These are phyloP conservation scores for Enteromius trimaculatus DNA, from an alignment of 2,797 vertebrate species.

Conservation along the genomic window DNA sequence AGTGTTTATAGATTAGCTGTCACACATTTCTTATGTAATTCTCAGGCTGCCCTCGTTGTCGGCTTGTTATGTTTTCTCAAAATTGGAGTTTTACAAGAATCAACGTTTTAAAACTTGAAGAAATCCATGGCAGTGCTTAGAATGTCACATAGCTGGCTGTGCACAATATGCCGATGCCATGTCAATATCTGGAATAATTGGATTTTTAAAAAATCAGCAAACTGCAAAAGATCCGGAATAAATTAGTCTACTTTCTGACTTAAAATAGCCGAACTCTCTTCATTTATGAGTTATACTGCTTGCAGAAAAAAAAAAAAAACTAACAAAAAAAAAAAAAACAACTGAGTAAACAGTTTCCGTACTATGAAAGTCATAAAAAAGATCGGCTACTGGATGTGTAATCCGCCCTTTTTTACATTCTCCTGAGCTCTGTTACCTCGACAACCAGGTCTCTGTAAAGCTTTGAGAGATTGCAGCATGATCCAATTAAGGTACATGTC, in stretches of 20 bases:
- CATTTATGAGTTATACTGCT: not conserved
- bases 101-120: slow-evolving; percentile 15
- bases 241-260: slow-evolving; percentile 5
- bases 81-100: slow-evolving; percentile 20
- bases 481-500: slow-evolving; percentile 66
- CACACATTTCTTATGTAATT: slow-evolving; percentile 17
- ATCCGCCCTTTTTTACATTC: slow-evolving; percentile 51
- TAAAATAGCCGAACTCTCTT: slow-evolving; percentile 11
- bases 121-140: not conserved
- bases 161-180: not conserved
- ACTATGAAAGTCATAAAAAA: slow-evolving; percentile 16
- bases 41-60: not conserved
- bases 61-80: slow-evolving; percentile 3
- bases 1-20: slow-evolving; percentile 25
- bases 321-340: not conserved
- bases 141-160: slow-evolving; percentile 11
- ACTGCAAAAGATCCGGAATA: slow-evolving; percentile 31
- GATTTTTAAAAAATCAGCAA: slow-evolving; percentile 23
- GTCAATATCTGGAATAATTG: slow-evolving; percentile 28
- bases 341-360: slow-evolving; percentile 39
- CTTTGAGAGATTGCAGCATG: slow-evolving; percentile 57
- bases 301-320: slow-evolving; percentile 18
- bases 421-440: slow-evolving; percentile 55
- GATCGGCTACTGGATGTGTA: slow-evolving; percentile 27
- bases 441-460: slow-evolving; percentile 54